These are phyloP conservation scores for Chymomyza amoena DNA, from an alignment of 2,888 invertebrate species.

Conservation along the genomic window DNA sequence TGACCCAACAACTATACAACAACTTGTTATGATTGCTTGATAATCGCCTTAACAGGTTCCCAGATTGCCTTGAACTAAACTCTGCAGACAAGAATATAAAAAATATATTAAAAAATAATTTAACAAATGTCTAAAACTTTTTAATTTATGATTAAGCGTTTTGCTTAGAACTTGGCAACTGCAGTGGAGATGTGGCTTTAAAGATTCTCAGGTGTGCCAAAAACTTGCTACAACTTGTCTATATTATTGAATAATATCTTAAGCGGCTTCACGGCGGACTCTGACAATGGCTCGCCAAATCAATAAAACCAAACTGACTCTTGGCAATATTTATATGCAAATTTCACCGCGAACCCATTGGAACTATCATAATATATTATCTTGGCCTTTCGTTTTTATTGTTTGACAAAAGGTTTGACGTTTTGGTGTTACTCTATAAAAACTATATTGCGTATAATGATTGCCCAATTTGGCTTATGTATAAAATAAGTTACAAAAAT, in stretches of 20 bases:
- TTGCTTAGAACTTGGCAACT: slow-evolving; percentile 3
- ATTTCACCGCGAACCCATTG: background rate
- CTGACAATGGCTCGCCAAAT: background rate
- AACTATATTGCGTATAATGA: background rate
- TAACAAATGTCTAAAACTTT: background rate
- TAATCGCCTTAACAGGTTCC: slow-evolving; percentile 25
- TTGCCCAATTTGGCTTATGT: background rate
- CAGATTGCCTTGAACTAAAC: slow-evolving; percentile 56
- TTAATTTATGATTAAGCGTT: slow-evolving; percentile 25
- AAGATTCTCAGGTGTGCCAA: slow-evolving; percentile 5
- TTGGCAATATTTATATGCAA: background rate
- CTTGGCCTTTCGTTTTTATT: background rate
- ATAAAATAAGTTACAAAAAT: slow-evolving; percentile 8
- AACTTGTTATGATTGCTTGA: slow-evolving; percentile 19
- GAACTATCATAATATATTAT: background rate
- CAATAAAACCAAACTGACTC: background rate
- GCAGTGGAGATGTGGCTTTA: slow-evolving; percentile 9
- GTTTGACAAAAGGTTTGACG: background rate
- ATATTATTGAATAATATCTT: background rate
- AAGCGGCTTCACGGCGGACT: too few species aligned
- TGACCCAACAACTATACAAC: slow-evolving; percentile 18
- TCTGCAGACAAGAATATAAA: slow-evolving; percentile 10
- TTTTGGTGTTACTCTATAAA: background rate
- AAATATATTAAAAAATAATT: background rate
- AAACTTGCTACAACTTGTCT: slow-evolving; percentile 7